phyloP scores from a whole-genome alignment of 2,888 invertebrate species.

The Polyommatus icarus region DNA sequence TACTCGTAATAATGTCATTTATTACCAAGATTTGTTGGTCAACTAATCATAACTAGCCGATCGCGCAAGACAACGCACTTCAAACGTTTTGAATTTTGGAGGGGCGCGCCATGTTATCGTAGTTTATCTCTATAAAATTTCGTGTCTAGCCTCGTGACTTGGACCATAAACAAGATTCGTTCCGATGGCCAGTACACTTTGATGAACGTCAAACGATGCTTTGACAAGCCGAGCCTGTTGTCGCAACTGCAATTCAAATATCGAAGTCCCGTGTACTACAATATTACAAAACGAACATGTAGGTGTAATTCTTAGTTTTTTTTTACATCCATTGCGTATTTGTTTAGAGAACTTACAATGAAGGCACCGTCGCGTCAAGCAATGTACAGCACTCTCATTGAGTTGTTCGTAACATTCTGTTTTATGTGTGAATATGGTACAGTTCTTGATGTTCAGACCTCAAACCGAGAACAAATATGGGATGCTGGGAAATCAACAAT shows the following conservation, averaged over 20 bases:
- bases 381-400: not conserved
- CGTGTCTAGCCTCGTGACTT: no score
- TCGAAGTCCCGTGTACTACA: not conserved
- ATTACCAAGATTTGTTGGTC: no score
- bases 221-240: not conserved
- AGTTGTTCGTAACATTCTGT: not conserved
- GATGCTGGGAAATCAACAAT: not conserved
- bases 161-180: no score
- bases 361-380: not conserved
- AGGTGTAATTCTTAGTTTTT: not conserved
- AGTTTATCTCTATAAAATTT: no score
- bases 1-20: no score
- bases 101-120: no score
- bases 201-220: not conserved
- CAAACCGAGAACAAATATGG: not conserved
- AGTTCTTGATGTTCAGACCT: not conserved
- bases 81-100: no score
- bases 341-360: not conserved
- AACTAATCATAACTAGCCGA: no score
- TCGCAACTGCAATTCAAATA: not conserved
- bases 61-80: no score
- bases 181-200: not conserved
- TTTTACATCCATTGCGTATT: not conserved
- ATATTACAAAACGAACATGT: not conserved
- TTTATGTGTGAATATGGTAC: not conserved